Evolutionary conservation across 2,113 vertebrate genomes (phyloP).

Genomic region (mouse (Mus musculus)): GRCm39 chr2:44158001-44158500

Average conservation of each 20-base stretch:
- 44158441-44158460: neutral
- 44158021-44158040: neutral
- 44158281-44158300: neutral
- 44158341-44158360: constrained; percentile 21
- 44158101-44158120: neutral
- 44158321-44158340: neutral
- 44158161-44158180: neutral
- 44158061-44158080: neutral
- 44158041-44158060: neutral
- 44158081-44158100: constrained; percentile 2
- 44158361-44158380: constrained; percentile 6
- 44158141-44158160: neutral
- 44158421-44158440: neutral
- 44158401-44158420: neutral
- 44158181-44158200: neutral
- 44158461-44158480: neutral
- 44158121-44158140: neutral
- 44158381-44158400: constrained; percentile 27
- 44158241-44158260: constrained; percentile 40
- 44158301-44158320: constrained; percentile 24
- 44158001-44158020: neutral
- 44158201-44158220: neutral
- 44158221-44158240: neutral
- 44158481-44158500: neutral
- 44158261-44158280: constrained; percentile 1